Conservation (phyloP, 2,113 vertebrate species). For the Dipodomys stephensi region DNA sequence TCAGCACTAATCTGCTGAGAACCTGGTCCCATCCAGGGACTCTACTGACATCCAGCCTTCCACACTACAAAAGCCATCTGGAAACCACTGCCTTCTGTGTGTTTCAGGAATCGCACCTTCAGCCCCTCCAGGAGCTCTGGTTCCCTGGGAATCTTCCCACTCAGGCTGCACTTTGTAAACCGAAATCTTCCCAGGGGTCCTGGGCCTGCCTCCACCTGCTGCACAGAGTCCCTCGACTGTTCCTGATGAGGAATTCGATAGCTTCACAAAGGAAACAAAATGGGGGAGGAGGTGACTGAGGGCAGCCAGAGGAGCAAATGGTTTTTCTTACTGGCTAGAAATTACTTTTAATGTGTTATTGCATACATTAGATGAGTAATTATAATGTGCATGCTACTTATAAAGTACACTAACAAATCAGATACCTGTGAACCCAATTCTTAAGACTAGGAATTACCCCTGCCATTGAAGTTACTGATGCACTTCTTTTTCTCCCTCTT, state of each 20-base stretch:
- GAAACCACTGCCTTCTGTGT: not conserved
- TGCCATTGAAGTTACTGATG: not conserved
- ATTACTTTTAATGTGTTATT: not conserved
- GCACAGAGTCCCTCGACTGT: not conserved
- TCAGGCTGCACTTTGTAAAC: not conserved
- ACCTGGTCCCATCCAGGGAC: rapidly evolving
- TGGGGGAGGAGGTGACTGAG: not conserved
- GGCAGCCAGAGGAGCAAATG: not conserved
- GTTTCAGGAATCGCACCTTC: not conserved
- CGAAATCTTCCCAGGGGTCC: not conserved
- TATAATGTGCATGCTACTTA: not conserved
- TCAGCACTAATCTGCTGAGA: not conserved
- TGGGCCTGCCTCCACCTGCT: not conserved
- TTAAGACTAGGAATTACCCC: not conserved
- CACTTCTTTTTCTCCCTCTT: not conserved
- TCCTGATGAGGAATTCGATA: not conserved
- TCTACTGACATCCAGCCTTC: no score
- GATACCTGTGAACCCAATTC: not conserved
- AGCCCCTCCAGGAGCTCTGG: not conserved
- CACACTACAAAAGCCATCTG: no score
- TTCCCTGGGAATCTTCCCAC: no score
- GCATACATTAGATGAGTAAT: slow-evolving; percentile 18
- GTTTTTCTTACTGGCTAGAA: not conserved
- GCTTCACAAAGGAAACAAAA: not conserved
- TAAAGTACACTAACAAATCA: not conserved